A percentile compares a stretch with the other conserved stretches of the same genome.
Conservation (phyloP, 1,140 invertebrate genomes). For the Neodiprion pinetum region DNA sequence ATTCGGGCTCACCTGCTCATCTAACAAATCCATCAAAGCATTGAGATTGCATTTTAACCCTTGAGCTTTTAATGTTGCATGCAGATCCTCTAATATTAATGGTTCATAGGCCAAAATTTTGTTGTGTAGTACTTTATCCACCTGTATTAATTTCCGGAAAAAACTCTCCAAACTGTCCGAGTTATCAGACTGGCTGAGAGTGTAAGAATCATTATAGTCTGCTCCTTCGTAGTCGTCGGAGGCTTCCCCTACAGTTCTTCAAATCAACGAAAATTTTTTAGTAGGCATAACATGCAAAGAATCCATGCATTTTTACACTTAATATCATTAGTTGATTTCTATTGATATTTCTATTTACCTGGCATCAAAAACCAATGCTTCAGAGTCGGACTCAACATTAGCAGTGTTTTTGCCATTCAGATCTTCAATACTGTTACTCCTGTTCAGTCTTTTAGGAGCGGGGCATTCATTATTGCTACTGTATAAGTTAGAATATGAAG, state of each 20-base stretch:
- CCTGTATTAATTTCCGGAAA: constrained; percentile 47
- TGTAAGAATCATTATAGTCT: constrained; percentile 31
- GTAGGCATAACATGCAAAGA: not conserved
- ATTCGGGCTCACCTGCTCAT: constrained; percentile 56
- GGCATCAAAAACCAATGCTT: not conserved
- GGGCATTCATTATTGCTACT: constrained; percentile 8
- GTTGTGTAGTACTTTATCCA: constrained; percentile 49
- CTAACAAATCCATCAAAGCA: constrained; percentile 57
- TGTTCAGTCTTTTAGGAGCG: constrained; percentile 3
- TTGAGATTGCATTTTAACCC: constrained; percentile 56
- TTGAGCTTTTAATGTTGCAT: constrained; percentile 45
- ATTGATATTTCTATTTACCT: not conserved
- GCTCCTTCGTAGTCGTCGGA: constrained; percentile 36
- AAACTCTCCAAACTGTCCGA: constrained; percentile 38
- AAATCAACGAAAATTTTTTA: constrained; percentile 16
- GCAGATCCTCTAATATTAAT: constrained; percentile 54
- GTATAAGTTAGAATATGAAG: not conserved
- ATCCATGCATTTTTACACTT: too few species aligned
- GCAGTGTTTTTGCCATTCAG: not conserved
- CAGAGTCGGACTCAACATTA: not conserved
- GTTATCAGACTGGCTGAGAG: constrained; percentile 16
- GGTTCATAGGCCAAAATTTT: constrained; percentile 62
- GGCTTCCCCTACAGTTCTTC: constrained; percentile 19
- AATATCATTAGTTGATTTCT: too few species aligned
- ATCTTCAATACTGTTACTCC: not conserved